Conservation (phyloP, 2,888 invertebrate species). For the Timema podura region DNA sequence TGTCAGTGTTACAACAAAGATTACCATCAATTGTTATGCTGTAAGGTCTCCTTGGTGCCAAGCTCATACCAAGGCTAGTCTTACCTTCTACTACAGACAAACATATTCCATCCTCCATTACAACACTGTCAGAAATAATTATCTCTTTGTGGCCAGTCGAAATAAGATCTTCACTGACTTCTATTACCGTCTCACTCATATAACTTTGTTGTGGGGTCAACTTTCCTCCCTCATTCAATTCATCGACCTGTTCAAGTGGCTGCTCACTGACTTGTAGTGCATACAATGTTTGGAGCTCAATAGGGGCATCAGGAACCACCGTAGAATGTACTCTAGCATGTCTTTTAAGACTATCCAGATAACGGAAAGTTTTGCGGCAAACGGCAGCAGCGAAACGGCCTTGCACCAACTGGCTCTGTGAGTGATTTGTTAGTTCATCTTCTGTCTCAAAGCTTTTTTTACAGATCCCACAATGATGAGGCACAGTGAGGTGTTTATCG, state of each 20-base stretch:
- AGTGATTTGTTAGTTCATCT: conserved; percentile 17
- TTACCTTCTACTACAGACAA: too few species aligned
- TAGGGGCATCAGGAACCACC: not conserved
- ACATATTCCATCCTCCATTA: not conserved
- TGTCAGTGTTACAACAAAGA: conserved; percentile 23
- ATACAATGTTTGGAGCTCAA: conserved; percentile 21
- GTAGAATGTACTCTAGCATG: conserved; percentile 21
- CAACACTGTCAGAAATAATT: not conserved
- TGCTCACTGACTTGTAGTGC: conserved; percentile 23
- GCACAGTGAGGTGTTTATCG: too few species aligned
- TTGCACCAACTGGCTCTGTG: conserved; percentile 17
- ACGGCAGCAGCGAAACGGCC: conserved; percentile 23
- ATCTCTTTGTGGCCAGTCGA: not conserved
- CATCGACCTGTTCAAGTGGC: conserved; percentile 9
- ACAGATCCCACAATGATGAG: conserved; percentile 21
- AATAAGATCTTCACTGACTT: not conserved
- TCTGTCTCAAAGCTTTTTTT: conserved; percentile 21
- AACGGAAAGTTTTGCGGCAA: conserved; percentile 24
- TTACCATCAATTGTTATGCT: conserved; percentile 27
- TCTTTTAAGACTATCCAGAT: conserved; percentile 24
- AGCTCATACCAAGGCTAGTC: too few species aligned
- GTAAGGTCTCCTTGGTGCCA: conserved; percentile 9
- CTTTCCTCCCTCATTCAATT: conserved; percentile 1
- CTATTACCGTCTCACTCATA: not conserved
- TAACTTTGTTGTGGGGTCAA: not conserved